Evolutionary conservation across 2,888 invertebrate genomes (phyloP).

Genomic region (Eristalis pertinax): DNA sequence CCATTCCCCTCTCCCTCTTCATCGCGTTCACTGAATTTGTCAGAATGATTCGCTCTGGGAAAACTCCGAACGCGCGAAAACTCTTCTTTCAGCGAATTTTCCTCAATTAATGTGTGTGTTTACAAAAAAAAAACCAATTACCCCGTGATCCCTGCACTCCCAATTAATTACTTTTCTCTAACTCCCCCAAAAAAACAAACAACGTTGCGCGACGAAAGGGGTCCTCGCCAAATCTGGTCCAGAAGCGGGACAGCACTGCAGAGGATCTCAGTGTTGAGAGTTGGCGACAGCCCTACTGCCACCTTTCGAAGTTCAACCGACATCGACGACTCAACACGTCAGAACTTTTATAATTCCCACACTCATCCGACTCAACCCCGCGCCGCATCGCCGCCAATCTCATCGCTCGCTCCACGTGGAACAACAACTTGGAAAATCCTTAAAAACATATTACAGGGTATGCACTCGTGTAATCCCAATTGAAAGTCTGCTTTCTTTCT

Average conservation of each 20-base stretch:
- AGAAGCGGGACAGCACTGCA: background rate
- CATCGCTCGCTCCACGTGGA: background rate
- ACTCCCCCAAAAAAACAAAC: conserved; percentile 44
- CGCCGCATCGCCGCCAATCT: background rate
- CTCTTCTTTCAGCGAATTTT: conserved; percentile 55
- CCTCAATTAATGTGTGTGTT: conserved; percentile 65
- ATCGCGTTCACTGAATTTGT: background rate
- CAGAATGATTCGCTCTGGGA: background rate
- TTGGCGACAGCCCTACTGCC: conserved; percentile 50
- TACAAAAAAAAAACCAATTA: conserved; percentile 64
- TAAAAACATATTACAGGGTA: conserved; percentile 71
- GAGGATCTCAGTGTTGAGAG: background rate
- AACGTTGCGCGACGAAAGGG: background rate
- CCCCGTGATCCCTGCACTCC: conserved; percentile 42
- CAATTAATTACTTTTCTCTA: conserved; percentile 62
- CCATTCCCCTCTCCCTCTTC: background rate
- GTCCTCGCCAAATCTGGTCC: background rate
- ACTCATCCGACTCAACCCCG: background rate
- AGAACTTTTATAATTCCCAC: conserved; percentile 50
- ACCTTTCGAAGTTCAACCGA: background rate
- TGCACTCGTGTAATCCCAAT: conserved; percentile 70
- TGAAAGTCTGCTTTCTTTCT: conserved; percentile 65
- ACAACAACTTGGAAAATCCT: conserved; percentile 65
- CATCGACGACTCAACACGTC: conserved; percentile 36
- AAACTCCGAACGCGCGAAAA: conserved; percentile 19